These are phyloP conservation scores for Diaperis boleti DNA, from an alignment of 2,888 invertebrate genomes.

Conservation along the genomic window DNA sequence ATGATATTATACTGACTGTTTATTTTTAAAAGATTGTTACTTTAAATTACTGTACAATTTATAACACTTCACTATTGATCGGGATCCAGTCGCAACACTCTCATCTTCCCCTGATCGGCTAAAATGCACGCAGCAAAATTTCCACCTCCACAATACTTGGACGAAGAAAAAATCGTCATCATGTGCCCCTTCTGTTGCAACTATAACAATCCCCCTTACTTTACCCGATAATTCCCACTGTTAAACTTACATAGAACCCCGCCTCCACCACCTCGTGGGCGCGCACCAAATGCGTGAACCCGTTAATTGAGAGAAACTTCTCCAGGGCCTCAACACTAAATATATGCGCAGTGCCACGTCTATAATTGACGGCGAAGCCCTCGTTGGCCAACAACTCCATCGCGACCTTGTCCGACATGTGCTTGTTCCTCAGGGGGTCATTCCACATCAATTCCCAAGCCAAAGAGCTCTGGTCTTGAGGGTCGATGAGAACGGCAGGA, in stretches of 20 bases:
- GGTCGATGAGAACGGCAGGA: slow-evolving; percentile 74
- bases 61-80: no score
- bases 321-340: slow-evolving; percentile 78
- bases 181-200: slow-evolving; percentile 77
- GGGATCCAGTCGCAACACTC: slow-evolving; percentile 75
- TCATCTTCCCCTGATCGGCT: slow-evolving; percentile 74
- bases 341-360: slow-evolving; percentile 80
- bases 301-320: slow-evolving; percentile 75
- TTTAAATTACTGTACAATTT: no score
- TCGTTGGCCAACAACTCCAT: slow-evolving; percentile 71
- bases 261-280: slow-evolving; percentile 81
- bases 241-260: slow-evolving; percentile 74
- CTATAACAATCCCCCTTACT: slow-evolving; percentile 62
- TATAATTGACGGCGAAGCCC: slow-evolving; percentile 76
- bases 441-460: slow-evolving; percentile 88
- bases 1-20: no score
- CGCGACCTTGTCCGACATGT: slow-evolving; percentile 66
- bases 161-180: slow-evolving; percentile 81
- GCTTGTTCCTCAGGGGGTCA: slow-evolving; percentile 74
- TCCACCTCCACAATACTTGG: slow-evolving; percentile 78
- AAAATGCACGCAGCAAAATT: slow-evolving; percentile 81
- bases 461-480: slow-evolving; percentile 76
- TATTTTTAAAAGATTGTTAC: no score
- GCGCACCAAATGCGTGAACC: slow-evolving; percentile 77
- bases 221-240: background rate